phyloP scores from a whole-genome alignment of 1,140 invertebrate genomes.

The Parapsyche elsis region DNA sequence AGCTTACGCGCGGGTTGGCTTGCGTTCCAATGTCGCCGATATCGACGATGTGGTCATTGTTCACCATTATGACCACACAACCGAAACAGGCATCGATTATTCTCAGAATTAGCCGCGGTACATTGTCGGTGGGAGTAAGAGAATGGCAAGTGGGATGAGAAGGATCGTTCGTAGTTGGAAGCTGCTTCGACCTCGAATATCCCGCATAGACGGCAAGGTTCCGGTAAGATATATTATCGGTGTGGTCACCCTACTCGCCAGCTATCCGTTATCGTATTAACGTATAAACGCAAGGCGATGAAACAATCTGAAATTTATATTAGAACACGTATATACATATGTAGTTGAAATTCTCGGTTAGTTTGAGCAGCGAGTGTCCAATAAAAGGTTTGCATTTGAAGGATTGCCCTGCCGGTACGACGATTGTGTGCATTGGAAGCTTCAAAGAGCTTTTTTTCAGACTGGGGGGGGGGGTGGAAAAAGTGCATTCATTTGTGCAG shows the following conservation, averaged over 20 bases:
- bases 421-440: background rate
- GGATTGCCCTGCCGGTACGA: too few relatives aligned
- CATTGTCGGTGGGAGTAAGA: background rate
- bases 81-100: background rate
- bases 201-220: background rate
- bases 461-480: background rate
- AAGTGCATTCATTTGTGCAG: constrained; percentile 32
- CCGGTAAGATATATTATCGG: constrained; percentile 9
- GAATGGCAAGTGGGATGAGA: too few relatives aligned
- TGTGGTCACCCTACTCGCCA: background rate
- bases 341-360: too few relatives aligned
- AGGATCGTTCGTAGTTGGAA: background rate
- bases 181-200: background rate
- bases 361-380: too few relatives aligned
- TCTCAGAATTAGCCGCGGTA: background rate
- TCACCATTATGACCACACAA: background rate
- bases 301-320: too few relatives aligned
- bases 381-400: too few relatives aligned
- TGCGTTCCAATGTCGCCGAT: too few relatives aligned
- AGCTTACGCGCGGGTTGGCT: background rate
- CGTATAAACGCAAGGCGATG: background rate
- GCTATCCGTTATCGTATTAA: background rate
- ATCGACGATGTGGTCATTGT: background rate
- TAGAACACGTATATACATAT: too few relatives aligned
- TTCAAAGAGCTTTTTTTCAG: constrained; percentile 8